Evolutionary conservation across 2,888 invertebrate species (phyloP).

Genomic region (Nezara viridula): DNA sequence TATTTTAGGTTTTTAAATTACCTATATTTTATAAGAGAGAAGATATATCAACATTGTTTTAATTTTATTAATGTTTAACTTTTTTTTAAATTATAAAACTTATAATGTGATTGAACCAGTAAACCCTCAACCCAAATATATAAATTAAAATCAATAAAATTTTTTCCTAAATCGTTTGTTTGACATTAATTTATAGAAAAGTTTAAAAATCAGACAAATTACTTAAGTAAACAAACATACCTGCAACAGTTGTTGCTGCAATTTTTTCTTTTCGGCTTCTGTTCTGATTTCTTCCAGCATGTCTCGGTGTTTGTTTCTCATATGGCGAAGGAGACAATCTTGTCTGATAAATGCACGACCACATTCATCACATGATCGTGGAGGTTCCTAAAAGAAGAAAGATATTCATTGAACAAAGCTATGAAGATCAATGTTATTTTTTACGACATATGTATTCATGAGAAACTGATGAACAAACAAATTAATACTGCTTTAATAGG

Average conservation of each 20-base stretch:
- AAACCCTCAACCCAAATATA: too few species aligned
- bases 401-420: neutral
- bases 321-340: conserved; percentile 83
- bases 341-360: conserved; percentile 84
- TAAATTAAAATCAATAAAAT: too few species aligned
- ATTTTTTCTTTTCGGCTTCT: conserved; percentile 74
- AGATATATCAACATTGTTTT: too few species aligned
- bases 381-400: conserved; percentile 74
- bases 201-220: neutral
- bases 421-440: neutral
- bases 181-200: neutral
- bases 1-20: too few species aligned
- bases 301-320: conserved; percentile 79
- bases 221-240: conserved; percentile 51
- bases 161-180: neutral
- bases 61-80: too few species aligned
- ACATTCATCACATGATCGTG: conserved; percentile 84
- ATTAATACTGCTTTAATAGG: neutral
- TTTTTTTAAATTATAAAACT: too few species aligned
- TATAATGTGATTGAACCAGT: too few species aligned
- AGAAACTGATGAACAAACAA: neutral
- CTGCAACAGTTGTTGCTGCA: conserved; percentile 69
- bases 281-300: conserved; percentile 76
- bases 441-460: neutral
- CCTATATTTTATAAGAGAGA: too few species aligned